Conservation (phyloP, 2,113 vertebrate species). For the Thamnaconus septentrionalis region DNA sequence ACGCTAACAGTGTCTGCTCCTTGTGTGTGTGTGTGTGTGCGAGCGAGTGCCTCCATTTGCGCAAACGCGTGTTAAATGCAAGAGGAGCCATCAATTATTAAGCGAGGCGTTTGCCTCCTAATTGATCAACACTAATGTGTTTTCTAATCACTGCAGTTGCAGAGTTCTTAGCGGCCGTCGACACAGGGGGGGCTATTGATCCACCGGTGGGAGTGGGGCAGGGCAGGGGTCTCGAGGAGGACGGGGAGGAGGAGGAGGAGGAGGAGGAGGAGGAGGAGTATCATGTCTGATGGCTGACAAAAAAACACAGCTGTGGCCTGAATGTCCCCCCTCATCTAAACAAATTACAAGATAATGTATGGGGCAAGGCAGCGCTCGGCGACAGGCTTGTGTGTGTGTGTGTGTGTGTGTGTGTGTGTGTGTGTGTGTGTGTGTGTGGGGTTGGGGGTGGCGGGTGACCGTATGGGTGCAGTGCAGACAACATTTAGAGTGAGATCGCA, state of each 20-base stretch:
- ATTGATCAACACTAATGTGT: constrained; percentile 99
- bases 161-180: constrained; percentile 97
- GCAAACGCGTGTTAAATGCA: constrained; percentile 84
- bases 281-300: constrained; percentile 74
- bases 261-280: neutral
- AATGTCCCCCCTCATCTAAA: constrained; percentile 53
- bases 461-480: constrained; percentile 6
- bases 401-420: no score
- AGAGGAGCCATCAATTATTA: constrained; percentile 94
- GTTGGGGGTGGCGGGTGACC: constrained; percentile 2
- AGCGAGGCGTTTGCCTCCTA: constrained; percentile 94
- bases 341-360: constrained; percentile 45
- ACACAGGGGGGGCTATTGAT: constrained; percentile 92
- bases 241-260: neutral
- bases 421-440: no score
- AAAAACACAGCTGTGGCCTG: constrained; percentile 15
- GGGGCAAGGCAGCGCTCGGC: constrained; percentile 24
- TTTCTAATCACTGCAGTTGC: constrained; percentile 99
- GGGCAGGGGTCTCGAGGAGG: constrained; percentile 33
- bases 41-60: constrained; percentile 60
- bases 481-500: constrained; percentile 19
- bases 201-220: constrained; percentile 59
- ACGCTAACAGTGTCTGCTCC: constrained; percentile 82
- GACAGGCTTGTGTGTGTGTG: neutral
- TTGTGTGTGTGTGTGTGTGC: constrained; percentile 23